Percentiles rank a stretch among this genome's conserved stretches.
Evolutionary conservation across 2,113 vertebrate species (phyloP).

Genomic region (Peromyscus maniculatus): DNA sequence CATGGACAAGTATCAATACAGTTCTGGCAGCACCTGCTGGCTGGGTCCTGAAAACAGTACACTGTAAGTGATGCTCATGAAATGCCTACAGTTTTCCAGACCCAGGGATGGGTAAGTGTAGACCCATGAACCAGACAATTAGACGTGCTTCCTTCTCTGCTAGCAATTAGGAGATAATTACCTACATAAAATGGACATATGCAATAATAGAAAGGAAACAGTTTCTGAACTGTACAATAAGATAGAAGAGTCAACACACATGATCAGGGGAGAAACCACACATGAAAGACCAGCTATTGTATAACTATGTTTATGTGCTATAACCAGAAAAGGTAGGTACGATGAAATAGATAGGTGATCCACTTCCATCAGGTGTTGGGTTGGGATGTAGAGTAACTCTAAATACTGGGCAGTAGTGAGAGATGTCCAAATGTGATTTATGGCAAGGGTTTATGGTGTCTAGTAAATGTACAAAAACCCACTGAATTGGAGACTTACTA

Average conservation of each 20-base stretch:
- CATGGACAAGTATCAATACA: background rate
- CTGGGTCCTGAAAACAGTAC: background rate
- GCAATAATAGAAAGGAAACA: background rate
- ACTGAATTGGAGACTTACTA: background rate
- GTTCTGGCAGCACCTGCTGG: background rate
- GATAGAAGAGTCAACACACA: background rate
- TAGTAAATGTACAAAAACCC: background rate
- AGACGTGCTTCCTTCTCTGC: background rate
- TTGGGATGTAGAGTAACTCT: background rate
- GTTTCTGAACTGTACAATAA: background rate
- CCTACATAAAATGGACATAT: background rate
- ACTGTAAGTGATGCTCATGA: background rate
- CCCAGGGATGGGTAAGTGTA: background rate
- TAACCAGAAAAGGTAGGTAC: background rate
- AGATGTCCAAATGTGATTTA: background rate
- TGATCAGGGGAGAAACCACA: background rate
- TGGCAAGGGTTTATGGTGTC: background rate
- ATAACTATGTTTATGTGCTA: background rate
- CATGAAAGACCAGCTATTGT: background rate
- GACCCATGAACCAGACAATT: background rate
- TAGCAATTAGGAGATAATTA: background rate
- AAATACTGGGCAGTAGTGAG: background rate
- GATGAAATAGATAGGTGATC: background rate
- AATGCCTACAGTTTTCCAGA: background rate
- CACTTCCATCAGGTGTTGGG: background rate